Evolutionary conservation across 2,797 vertebrate genomes (phyloP).

Genomic region (Tamandua tetradactyla): DNA sequence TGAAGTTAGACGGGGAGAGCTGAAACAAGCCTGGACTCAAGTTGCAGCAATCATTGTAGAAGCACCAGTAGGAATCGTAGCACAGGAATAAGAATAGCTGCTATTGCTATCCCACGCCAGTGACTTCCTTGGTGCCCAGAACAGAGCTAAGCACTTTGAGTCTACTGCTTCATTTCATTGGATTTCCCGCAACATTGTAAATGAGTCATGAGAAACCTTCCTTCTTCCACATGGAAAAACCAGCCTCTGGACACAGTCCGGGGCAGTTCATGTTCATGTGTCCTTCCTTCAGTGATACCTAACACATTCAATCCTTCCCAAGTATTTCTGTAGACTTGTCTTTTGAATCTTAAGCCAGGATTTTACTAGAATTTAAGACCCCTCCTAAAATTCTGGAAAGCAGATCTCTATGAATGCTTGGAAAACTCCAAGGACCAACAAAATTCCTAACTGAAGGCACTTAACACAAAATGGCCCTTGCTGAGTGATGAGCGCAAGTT

Average conservation of each 20-base stretch:
- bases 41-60: not conserved
- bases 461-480: slow-evolving; percentile 31
- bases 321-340: not conserved
- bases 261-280: not conserved
- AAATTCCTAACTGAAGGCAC: slow-evolving; percentile 8
- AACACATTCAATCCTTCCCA: not conserved
- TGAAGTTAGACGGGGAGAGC: not conserved
- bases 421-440: slow-evolving; percentile 17
- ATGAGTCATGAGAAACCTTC: not conserved
- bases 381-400: not conserved
- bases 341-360: not conserved
- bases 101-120: not conserved
- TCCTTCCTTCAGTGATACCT: not conserved
- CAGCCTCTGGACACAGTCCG: fast-evolving
- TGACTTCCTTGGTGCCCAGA: not conserved
- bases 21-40: not conserved
- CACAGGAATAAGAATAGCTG: not conserved
- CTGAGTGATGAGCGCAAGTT: slow-evolving; percentile 27
- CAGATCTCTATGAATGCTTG: not conserved
- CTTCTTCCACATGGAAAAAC: not conserved
- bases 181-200: not conserved
- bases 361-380: not conserved
- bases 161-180: not conserved
- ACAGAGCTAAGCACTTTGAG: not conserved
- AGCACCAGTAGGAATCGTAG: too few relatives aligned